Evolutionary conservation across 2,888 invertebrate species (phyloP).

Genomic region (Spisula subtruncata): DNA sequence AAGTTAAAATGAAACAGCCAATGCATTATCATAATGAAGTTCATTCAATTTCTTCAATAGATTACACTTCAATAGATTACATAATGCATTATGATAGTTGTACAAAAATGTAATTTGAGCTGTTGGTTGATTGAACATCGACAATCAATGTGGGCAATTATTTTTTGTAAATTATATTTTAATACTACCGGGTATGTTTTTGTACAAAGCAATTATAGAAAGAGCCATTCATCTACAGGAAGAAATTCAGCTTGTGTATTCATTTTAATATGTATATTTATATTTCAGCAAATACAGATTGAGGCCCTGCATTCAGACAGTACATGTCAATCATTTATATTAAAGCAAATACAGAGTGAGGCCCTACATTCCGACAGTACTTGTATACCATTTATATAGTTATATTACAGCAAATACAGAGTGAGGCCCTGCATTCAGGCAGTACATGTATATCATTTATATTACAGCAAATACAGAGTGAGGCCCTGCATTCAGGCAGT

Average conservation of each 20-base stretch:
- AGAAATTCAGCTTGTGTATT: constrained; percentile 77
- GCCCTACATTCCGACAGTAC: constrained; percentile 79
- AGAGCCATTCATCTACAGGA: constrained; percentile 78
- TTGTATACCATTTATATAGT: constrained; percentile 77
- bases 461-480: constrained; percentile 78
- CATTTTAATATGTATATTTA: constrained; percentile 58
- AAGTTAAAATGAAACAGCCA: too few relatives aligned
- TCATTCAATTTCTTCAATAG: too few relatives aligned
- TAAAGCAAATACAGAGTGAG: constrained; percentile 78
- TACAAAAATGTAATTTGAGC: too few relatives aligned
- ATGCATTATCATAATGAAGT: too few relatives aligned
- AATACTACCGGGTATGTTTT: too few relatives aligned
- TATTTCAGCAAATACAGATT: constrained; percentile 78
- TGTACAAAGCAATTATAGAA: constrained; percentile 72
- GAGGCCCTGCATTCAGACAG: constrained; percentile 77
- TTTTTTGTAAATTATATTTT: too few relatives aligned
- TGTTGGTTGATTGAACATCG: too few relatives aligned
- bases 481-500: constrained; percentile 78
- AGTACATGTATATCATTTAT: constrained; percentile 67
- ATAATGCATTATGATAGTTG: too few relatives aligned
- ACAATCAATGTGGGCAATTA: too few relatives aligned
- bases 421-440: constrained; percentile 76
- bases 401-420: constrained; percentile 77
- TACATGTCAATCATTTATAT: constrained; percentile 58
- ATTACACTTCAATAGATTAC: too few relatives aligned